Evolutionary conservation across 2,888 invertebrate species (phyloP), one percentile per base, ranked within the genome.

Genomic region (Branchellion lobata): DNA sequence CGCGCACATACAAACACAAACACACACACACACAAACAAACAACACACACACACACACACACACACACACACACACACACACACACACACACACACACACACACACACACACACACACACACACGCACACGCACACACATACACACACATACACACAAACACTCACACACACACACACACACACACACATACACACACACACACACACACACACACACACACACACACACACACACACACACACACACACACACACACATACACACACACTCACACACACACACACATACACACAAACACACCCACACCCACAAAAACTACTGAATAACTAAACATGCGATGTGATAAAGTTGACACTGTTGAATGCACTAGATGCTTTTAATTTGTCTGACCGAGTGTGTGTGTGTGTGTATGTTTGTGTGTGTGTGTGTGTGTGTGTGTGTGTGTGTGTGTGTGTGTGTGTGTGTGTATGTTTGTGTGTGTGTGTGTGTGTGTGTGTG

Each of bases 121-220:
- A 57, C 61, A 57, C 61, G 21, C 61, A 24, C 61, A 57, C 61
- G 21, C 61, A 57, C 61, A 57, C 61, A 57, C 61, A 57, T n/a
- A 57, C 61, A 57, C 61, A 57, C 61, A 57, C 61, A 57, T n/a
- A 57, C 61, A 57, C 61, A 57, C 61, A 57, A 5, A 57, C 61
- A 57, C 61, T 14, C 61, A 57, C 61, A 57, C 61, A 57, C 61
- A 57, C 61, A 57, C 61, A 57, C 61, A 57, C 61, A 57, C 61
- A 57, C 61, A 57, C 61, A 57, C 61, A 57, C 61, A 57, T n/a
- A 57, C 61, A 57, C 61, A 57, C 61, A 57, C 61, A 57, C 61
- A 57, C 61, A 57, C 61, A 57, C 61, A 24, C 61, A 57, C 61
- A 57, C 61, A 57, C 61, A 57, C 61, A 57, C 61, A 57, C 61